Conservation (phyloP, 2,888 invertebrate genomes). For the Chrysolina americana region DNA sequence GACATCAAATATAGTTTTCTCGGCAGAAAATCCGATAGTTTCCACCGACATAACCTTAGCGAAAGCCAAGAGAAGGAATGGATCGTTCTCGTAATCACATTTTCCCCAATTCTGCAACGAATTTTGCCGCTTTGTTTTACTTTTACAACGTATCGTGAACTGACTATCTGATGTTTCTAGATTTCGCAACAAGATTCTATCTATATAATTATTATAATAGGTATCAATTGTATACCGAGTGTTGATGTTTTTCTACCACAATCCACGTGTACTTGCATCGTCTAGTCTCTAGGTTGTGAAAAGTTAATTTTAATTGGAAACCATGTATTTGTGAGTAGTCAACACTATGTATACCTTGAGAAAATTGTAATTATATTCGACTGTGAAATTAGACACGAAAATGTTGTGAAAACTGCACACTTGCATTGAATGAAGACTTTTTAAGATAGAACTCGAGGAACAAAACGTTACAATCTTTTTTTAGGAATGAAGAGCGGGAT, state of each 20-base stretch:
- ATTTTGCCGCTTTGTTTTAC: background rate
- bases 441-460: background rate
- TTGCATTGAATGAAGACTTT: background rate
- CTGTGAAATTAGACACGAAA: constrained; percentile 27
- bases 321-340: constrained; percentile 4
- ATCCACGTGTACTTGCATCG: background rate
- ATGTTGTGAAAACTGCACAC: background rate
- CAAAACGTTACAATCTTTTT: background rate
- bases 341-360: constrained; percentile 20
- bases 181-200: constrained; percentile 10
- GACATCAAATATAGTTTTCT: too few species aligned
- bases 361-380: constrained; percentile 12
- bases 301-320: constrained; percentile 11
- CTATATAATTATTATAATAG: constrained; percentile 15
- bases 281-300: constrained; percentile 23
- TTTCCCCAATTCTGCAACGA: background rate
- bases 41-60: too few species aligned
- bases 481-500: background rate
- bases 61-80: background rate
- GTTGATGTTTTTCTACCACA: constrained; percentile 22
- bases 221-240: constrained; percentile 22
- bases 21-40: too few species aligned
- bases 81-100: background rate
- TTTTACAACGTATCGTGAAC: constrained; percentile 10
- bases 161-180: constrained; percentile 18